phyloP scores from a whole-genome alignment of 2,888 invertebrate species.

The Cantharis rustica region DNA sequence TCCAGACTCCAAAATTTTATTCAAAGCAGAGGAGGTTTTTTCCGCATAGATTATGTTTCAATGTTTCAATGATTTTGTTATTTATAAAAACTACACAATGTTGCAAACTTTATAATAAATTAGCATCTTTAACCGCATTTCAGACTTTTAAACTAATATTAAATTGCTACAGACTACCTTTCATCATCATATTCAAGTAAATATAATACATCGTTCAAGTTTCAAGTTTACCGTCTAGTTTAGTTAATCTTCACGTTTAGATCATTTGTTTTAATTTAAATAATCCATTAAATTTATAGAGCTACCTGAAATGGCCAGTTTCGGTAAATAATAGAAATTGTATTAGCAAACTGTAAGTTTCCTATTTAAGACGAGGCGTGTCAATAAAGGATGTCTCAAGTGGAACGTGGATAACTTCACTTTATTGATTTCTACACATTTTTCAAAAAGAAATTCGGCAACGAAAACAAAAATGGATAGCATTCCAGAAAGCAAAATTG shows the following conservation, averaged over 20 bases:
- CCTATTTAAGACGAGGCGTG: not conserved
- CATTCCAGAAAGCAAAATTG: no score
- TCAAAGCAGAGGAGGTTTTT: no score
- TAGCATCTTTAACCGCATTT: not conserved
- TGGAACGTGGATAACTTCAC: not conserved
- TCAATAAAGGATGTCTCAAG: not conserved
- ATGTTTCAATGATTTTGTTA: no score
- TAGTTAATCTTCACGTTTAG: not conserved
- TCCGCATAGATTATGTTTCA: no score
- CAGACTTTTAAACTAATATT: not conserved
- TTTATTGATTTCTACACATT: not conserved
- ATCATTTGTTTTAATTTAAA: not conserved
- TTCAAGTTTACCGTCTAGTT: not conserved
- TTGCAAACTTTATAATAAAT: not conserved
- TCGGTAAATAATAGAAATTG: not conserved
- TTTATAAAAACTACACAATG: no score
- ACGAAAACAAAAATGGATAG: no score
- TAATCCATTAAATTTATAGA: no score
- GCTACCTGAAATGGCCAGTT: no score
- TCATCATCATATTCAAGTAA: not conserved
- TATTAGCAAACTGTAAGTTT: not conserved
- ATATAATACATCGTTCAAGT: not conserved
- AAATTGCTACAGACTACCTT: not conserved
- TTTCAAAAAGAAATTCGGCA: no score
- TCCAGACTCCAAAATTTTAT: no score